phyloP scores from a whole-genome alignment of 2,888 invertebrate genomes.

The Odontomyia ornata region DNA sequence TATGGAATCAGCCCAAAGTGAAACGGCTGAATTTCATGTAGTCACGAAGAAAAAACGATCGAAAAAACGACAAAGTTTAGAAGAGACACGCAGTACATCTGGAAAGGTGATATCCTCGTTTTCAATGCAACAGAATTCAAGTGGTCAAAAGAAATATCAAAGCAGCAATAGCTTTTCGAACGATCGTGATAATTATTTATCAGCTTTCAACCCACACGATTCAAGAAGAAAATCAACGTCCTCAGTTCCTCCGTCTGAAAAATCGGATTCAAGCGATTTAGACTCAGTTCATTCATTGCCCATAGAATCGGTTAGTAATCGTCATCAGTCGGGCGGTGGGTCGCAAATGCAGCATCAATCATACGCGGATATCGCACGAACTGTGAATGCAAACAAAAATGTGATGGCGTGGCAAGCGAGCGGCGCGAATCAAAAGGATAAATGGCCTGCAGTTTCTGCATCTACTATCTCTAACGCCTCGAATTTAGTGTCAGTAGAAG shows the following conservation, averaged over 20 bases:
- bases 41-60: constrained; percentile 85
- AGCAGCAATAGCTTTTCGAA: constrained; percentile 52
- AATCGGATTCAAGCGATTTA: constrained; percentile 82
- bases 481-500: neutral
- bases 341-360: constrained; percentile 66
- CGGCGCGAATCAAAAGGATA: constrained; percentile 49
- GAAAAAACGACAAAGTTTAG: constrained; percentile 69
- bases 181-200: constrained; percentile 54
- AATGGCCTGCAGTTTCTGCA: constrained; percentile 54
- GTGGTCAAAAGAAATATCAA: constrained; percentile 50
- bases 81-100: constrained; percentile 29
- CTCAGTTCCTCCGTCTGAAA: constrained; percentile 83
- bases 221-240: constrained; percentile 75
- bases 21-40: constrained; percentile 80
- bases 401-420: constrained; percentile 40
- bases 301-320: constrained; percentile 64
- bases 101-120: neutral
- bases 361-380: constrained; percentile 84
- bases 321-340: constrained; percentile 52
- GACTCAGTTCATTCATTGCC: constrained; percentile 88
- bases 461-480: neutral
- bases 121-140: neutral
- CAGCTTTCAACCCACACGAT: constrained; percentile 55
- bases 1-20: constrained; percentile 61
- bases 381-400: constrained; percentile 59